Conservation (phyloP, 2,797 vertebrate genomes). For the Rhadinocentrus ornatus region DNA sequence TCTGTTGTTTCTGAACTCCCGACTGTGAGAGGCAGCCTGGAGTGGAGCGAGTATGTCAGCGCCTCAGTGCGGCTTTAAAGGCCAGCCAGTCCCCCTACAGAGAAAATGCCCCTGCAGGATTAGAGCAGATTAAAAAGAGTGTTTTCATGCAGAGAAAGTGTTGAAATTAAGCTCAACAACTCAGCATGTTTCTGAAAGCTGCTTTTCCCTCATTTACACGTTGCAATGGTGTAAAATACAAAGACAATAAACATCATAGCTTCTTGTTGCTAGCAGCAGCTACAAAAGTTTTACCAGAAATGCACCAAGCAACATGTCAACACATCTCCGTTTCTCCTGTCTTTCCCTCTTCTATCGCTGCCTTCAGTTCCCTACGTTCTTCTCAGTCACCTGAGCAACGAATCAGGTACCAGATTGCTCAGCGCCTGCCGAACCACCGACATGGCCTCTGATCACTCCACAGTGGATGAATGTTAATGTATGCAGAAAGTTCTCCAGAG, state of each 20-base stretch:
- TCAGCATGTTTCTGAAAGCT: constrained; percentile 72
- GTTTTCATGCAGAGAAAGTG: constrained; percentile 64
- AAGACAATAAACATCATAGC: background rate
- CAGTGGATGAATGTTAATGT: constrained; percentile 68
- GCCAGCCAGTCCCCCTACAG: constrained; percentile 59
- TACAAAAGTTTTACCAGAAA: background rate
- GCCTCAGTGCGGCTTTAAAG: constrained; percentile 51
- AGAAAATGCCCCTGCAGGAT: constrained; percentile 76
- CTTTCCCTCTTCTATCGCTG: constrained; percentile 62
- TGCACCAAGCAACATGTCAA: constrained; percentile 36
- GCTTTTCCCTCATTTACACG: constrained; percentile 67
- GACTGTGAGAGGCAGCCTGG: constrained; percentile 39
- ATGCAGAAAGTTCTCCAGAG: constrained; percentile 54
- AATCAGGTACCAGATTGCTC: constrained; percentile 91
- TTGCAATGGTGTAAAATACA: constrained; percentile 44
- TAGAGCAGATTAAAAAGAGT: constrained; percentile 72
- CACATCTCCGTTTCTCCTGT: constrained; percentile 68
- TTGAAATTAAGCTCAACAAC: constrained; percentile 65
- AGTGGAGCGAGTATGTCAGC: constrained; percentile 23
- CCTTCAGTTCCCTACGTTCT: constrained; percentile 85
- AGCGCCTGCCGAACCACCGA: constrained; percentile 49
- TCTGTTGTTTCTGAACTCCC: constrained; percentile 31
- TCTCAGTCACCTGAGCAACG: constrained; percentile 96
- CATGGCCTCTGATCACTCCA: constrained; percentile 29
- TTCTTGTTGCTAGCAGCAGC: no score